A percentile compares a stretch with the other conserved stretches of the same genome.
Conservation (phyloP, 2,888 invertebrate genomes). For the Clistopyga incitator region DNA sequence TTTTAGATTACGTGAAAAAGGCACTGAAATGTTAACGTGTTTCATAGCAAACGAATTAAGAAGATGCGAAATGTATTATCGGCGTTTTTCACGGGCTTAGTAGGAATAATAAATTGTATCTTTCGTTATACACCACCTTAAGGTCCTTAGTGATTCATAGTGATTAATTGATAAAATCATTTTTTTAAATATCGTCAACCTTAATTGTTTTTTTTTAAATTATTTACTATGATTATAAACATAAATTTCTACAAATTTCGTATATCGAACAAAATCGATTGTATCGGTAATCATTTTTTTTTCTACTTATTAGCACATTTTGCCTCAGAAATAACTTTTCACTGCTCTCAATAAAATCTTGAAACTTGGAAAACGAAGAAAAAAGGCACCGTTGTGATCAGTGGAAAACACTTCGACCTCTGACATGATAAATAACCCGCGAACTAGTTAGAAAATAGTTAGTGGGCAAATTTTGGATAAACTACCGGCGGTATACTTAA, state of each 20-base stretch:
- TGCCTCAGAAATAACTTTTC: neutral
- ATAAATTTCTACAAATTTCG: too few species aligned
- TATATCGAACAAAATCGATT: too few species aligned
- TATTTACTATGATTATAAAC: too few species aligned
- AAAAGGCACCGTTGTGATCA: neutral
- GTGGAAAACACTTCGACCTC: neutral
- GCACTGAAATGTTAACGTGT: slow-evolving; percentile 36
- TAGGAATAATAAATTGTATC: too few species aligned
- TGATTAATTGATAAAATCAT: too few species aligned
- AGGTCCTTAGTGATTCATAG: too few species aligned
- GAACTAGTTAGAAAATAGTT: neutral
- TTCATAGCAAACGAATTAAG: neutral
- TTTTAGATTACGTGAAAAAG: slow-evolving; percentile 45
- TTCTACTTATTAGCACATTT: too few species aligned
- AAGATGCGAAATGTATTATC: neutral
- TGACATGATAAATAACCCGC: neutral
- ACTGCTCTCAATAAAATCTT: neutral
- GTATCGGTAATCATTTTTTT: too few species aligned
- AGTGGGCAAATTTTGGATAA: neutral
- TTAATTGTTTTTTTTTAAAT: too few species aligned
- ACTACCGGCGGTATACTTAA: slow-evolving; percentile 45
- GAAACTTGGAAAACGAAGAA: neutral
- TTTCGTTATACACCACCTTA: too few species aligned
- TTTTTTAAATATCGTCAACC: too few species aligned
- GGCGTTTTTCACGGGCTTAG: too few species aligned